Evolutionary conservation across 2,113 vertebrate genomes (phyloP).

Genomic region (Gnathonemus longibarbis): DNA sequence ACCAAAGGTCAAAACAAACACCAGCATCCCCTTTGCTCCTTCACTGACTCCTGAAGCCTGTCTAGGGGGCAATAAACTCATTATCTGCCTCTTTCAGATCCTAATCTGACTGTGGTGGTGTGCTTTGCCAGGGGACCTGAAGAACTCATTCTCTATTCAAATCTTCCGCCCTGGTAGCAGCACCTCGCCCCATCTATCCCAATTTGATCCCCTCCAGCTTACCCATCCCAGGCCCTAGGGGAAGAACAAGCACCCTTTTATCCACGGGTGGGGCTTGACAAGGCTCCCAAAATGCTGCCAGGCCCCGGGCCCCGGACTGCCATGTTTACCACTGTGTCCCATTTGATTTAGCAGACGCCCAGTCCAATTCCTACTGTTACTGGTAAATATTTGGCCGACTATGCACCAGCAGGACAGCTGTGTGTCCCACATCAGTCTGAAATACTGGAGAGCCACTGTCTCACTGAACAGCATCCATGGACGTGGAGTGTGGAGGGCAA

Average conservation of each 20-base stretch:
- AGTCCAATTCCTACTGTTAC: not conserved
- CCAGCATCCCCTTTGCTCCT: conserved; percentile 44
- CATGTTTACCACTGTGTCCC: not conserved
- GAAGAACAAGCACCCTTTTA: conserved; percentile 41
- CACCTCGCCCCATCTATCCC: conserved; percentile 38
- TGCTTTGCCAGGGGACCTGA: conserved; percentile 66
- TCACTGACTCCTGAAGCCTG: conserved; percentile 57
- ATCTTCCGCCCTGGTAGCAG: conserved; percentile 63
- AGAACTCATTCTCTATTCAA: conserved; percentile 57
- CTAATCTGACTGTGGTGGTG: conserved; percentile 69
- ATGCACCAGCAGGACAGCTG: not conserved
- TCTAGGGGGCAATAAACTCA: conserved; percentile 72
- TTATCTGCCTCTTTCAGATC: conserved; percentile 73
- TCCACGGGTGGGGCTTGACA: conserved; percentile 48
- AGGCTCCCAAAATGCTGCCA: not conserved
- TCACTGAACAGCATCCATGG: not conserved
- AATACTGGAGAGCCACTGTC: not conserved
- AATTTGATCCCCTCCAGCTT: conserved; percentile 34
- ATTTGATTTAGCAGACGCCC: not conserved
- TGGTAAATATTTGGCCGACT: not conserved
- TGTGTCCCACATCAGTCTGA: not conserved
- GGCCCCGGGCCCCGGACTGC: not conserved
- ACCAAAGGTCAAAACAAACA: conserved; percentile 66
- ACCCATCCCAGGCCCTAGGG: conserved; percentile 57
- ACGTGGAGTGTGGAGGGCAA: not conserved